These are phyloP conservation scores for Phalacrocorax pelagicus DNA, from an alignment of 2,113 vertebrate species.

Conservation along the genomic window DNA sequence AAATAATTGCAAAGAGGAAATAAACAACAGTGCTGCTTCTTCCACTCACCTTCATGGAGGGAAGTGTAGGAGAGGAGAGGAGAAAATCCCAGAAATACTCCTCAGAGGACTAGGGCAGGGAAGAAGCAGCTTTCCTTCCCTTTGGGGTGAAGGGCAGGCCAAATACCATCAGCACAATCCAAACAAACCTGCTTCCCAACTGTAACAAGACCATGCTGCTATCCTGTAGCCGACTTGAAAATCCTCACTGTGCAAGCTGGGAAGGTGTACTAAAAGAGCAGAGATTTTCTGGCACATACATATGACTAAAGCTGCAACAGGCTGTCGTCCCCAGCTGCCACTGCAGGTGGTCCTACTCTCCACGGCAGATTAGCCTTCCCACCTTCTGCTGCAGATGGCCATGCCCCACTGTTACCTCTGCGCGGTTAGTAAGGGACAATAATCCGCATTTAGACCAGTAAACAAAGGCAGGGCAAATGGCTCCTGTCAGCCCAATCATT, in stretches of 20 bases:
- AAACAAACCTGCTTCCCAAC: neutral
- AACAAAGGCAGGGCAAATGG: neutral
- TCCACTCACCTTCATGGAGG: neutral
- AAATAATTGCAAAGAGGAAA: neutral
- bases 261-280: neutral
- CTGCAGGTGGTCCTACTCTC: neutral
- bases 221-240: neutral
- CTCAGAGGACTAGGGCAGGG: neutral
- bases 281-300: neutral
- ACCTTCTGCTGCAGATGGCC: neutral
- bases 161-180: neutral
- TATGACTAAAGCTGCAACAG: neutral
- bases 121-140: neutral
- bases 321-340: neutral
- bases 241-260: neutral
- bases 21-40: neutral
- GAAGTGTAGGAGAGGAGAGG: neutral
- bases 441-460: neutral
- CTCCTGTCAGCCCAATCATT: neutral
- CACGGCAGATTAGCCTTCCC: neutral
- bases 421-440: fast-evolving
- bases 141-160: neutral
- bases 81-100: neutral
- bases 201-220: neutral
- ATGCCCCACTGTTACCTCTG: neutral